Evolutionary conservation across 2,797 vertebrate genomes (phyloP), one percentile per base, ranked within the genome.

Genomic region (Furcifer pardalis): DNA sequence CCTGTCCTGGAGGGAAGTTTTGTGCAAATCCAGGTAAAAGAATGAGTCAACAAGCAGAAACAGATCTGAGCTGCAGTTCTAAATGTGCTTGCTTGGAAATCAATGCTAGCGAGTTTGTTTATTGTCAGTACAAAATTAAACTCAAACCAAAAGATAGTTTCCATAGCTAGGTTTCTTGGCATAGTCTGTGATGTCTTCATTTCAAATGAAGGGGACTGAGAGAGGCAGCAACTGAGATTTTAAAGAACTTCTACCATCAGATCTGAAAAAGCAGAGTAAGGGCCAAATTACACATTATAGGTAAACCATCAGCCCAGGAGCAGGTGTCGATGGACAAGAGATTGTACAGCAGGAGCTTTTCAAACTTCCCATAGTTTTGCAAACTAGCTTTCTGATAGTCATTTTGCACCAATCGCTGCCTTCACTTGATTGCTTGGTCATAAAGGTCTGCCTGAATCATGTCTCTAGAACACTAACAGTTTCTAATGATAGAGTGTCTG

Each of bases 1-100:
- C 87, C 13, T 99, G 98, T 76, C 93, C 95, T 3, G 89, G 95
- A 84, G 98, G 98, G 60, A 94, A 92, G 0, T 98, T 97, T 94
- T 99, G 98, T 92, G 91, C 91, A 35, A 87, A 88, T 13, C 86
- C 92, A 91, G 72, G 84, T 85, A 81, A 60, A 32, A 44, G 23
- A 83, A 77, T 10, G 35, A 77, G n/a, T 35, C 37, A 23, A 37
- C 5, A 37, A 81, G 79, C 49, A 30, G 7, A 62, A 2, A 19
- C 21, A 6, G 13, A 10, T 62, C 25, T 49, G 27, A 32, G 5
- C 8, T 72, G 52, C 13, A 2, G 0, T 32, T 17, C 37, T 72
- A 73, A 81, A 30, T 6, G n/a, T 60, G 30, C 8, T 30, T 60
- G 5, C 7, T 13, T 60, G 52, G 52, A 72, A 44, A 19, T 8